These are phyloP conservation scores for Anastrepha obliqua DNA, from an alignment of 1,140 invertebrate species.

Conservation along the genomic window DNA sequence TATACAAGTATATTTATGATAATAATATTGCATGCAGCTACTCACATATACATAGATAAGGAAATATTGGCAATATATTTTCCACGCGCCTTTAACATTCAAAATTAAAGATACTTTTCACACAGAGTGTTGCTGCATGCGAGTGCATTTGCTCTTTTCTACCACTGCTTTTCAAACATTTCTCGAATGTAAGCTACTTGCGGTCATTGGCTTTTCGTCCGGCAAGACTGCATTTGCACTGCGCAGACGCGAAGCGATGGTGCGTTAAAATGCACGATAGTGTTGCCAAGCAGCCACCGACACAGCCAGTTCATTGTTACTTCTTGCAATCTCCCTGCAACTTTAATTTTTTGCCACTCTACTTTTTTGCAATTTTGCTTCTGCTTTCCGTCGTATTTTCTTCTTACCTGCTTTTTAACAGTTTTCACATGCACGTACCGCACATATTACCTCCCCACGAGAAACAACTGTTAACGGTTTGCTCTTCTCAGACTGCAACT, in stretches of 20 bases:
- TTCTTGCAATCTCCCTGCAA: constrained; percentile 38
- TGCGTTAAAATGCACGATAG: neutral
- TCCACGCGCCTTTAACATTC: too few species aligned
- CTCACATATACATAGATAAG: too few species aligned
- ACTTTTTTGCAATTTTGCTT: neutral
- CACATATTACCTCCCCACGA: neutral
- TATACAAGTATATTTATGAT: too few species aligned
- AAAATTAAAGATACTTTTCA: too few species aligned
- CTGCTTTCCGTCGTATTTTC: neutral
- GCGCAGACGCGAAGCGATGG: constrained; percentile 56
- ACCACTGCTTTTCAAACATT: constrained; percentile 64
- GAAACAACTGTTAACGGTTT: constrained; percentile 8
- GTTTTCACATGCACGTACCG: neutral
- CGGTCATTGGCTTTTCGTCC: constrained; percentile 70
- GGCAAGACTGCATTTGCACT: constrained; percentile 56
- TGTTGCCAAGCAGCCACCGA: neutral
- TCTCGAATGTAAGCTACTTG: constrained; percentile 75
- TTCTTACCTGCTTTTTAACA: constrained; percentile 6
- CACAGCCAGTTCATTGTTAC: neutral
- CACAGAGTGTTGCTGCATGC: neutral
- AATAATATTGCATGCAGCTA: too few species aligned
- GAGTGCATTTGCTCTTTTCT: constrained; percentile 6
- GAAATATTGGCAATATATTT: too few species aligned
- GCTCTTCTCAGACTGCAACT: constrained; percentile 18
- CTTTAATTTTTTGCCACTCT: constrained; percentile 21